Evolutionary conservation across 2,797 vertebrate species (phyloP).

Genomic region (Carduelis carduelis): DNA sequence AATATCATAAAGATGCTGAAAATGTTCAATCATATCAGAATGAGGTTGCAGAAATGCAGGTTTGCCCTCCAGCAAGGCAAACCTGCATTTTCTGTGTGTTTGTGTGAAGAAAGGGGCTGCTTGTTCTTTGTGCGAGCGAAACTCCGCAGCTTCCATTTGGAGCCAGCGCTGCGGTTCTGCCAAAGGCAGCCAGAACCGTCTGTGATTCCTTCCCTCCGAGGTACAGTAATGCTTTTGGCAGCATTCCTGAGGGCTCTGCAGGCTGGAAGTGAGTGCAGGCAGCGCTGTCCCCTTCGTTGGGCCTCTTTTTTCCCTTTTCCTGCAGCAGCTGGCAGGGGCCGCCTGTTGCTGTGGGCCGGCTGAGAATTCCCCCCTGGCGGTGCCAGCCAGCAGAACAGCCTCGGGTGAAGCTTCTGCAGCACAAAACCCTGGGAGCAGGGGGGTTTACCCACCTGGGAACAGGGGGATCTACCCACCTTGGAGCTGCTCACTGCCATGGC

Average conservation of each 20-base stretch:
- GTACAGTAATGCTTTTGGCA: not conserved
- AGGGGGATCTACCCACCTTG: accelerated
- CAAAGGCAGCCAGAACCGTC: not conserved
- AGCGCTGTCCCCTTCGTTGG: not conserved
- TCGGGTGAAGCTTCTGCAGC: not conserved
- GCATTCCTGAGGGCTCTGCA: not conserved
- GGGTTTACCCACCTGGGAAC: not conserved
- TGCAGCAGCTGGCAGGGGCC: slow-evolving; percentile 63
- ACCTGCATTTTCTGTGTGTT: not conserved
- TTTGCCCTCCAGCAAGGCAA: not conserved
- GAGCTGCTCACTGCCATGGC: slow-evolving; percentile 2
- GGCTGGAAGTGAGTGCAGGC: not conserved
- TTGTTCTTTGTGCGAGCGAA: not conserved
- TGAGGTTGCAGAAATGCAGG: not conserved
- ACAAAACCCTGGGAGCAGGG: not conserved
- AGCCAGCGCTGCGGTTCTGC: not conserved
- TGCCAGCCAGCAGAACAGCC: not conserved
- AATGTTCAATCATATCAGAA: accelerated
- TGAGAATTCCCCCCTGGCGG: not conserved
- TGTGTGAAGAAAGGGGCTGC: not conserved
- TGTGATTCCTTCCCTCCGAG: slow-evolving; percentile 7
- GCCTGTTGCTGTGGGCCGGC: slow-evolving; percentile 15
- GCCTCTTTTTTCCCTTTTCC: slow-evolving; percentile 52
- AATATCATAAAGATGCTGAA: not conserved
- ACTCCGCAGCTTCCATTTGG: not conserved